A percentile compares a stretch with the other conserved stretches of the same genome.
Conservation (phyloP, 2,888 invertebrate genomes). For the Sesamia inferens region DNA sequence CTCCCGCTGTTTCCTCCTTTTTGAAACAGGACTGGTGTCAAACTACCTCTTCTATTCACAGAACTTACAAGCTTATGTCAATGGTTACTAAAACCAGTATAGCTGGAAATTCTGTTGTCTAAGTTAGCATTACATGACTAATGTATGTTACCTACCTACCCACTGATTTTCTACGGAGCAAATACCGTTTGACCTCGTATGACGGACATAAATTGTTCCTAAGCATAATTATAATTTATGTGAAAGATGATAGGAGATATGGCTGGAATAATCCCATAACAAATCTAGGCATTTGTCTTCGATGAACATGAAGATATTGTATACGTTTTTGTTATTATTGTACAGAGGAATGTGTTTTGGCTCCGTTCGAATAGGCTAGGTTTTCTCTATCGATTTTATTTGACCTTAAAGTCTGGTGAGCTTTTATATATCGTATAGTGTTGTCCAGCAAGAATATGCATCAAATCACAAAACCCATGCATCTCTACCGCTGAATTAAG, state of each 20-base stretch:
- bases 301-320: conserved; percentile 26
- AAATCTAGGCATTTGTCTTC: conserved; percentile 34
- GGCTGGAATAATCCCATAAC: conserved; percentile 29
- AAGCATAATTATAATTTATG: conserved; percentile 34
- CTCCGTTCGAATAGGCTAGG: not conserved
- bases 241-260: conserved; percentile 15
- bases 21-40: not conserved
- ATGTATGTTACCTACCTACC: not conserved
- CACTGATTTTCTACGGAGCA: conserved; percentile 13
- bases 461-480: not conserved
- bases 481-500: not conserved
- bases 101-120: not conserved
- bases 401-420: conserved; percentile 32
- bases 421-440: not conserved
- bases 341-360: conserved; percentile 20
- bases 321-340: conserved; percentile 31
- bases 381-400: conserved; percentile 35
- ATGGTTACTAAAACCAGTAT: not conserved
- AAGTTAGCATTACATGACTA: not conserved
- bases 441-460: not conserved
- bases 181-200: conserved; percentile 12
- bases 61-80: not conserved
- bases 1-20: not conserved
- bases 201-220: conserved; percentile 35
- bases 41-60: not conserved